Conservation (phyloP, 2,888 invertebrate species). For the Xylota segnis region DNA sequence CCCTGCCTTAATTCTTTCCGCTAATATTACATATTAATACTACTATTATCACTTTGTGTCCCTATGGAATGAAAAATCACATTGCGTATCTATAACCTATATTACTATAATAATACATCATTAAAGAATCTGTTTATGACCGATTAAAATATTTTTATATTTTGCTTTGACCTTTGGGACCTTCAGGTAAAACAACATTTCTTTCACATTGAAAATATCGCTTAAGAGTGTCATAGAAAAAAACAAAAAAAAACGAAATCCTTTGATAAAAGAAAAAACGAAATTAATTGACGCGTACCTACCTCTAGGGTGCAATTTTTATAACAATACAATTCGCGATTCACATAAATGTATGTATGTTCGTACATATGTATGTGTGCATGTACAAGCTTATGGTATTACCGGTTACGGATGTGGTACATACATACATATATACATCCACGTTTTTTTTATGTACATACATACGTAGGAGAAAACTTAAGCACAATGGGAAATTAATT, state of each 20-base stretch:
- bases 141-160: background rate
- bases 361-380: background rate
- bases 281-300: conserved; percentile 48
- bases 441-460: too few relatives aligned
- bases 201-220: background rate
- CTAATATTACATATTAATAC: background rate
- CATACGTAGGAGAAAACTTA: background rate
- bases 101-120: background rate
- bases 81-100: background rate
- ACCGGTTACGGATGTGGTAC: too few relatives aligned
- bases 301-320: conserved; percentile 50
- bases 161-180: conserved; percentile 9
- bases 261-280: conserved; percentile 33
- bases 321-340: conserved; percentile 23
- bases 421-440: too few relatives aligned
- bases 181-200: background rate
- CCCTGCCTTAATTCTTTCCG: too few relatives aligned
- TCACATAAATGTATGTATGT: background rate
- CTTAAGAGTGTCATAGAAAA: background rate
- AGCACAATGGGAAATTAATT: conserved; percentile 40
- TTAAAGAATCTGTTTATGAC: background rate
- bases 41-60: background rate
- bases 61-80: background rate
- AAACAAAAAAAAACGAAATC: conserved; percentile 45
- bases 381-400: too few relatives aligned